Evolutionary conservation across 2,113 vertebrate species (phyloP).

Genomic region (Zapus hudsonius): DNA sequence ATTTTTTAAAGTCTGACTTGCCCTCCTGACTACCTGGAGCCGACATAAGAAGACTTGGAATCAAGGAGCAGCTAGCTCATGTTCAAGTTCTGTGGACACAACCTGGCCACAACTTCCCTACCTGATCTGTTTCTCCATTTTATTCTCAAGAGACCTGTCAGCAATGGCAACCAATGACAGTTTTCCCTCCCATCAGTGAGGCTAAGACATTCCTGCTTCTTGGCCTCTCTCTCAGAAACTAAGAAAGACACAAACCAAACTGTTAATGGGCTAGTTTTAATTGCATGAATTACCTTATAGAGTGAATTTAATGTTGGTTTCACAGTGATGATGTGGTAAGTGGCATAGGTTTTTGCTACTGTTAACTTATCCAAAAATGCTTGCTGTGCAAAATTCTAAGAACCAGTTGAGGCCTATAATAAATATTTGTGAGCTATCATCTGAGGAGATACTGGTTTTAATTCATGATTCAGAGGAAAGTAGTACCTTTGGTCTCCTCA

Average conservation of each 20-base stretch:
- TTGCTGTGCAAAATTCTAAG: background rate
- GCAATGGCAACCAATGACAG: background rate
- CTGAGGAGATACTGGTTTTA: background rate
- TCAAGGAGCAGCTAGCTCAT: background rate
- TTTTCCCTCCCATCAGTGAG: background rate
- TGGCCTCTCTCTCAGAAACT: background rate
- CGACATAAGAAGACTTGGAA: background rate
- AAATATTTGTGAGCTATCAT: background rate
- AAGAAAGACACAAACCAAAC: background rate
- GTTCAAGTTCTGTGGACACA: background rate
- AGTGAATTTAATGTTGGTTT: conserved; percentile 10
- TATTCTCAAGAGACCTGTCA: background rate
- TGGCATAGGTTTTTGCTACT: background rate
- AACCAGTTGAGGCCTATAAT: background rate
- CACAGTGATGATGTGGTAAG: background rate
- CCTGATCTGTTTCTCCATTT: background rate
- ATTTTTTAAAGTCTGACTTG: background rate
- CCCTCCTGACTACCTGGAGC: background rate
- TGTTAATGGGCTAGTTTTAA: background rate
- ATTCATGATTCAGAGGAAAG: background rate
- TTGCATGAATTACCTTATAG: background rate
- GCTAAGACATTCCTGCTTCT: background rate
- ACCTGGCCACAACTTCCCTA: background rate
- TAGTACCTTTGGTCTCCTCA: background rate
- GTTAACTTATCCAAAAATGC: background rate